Base-by-base conservation (phyloP, 2,888 invertebrate genomes). In the Heptascelio sp. region DNA sequence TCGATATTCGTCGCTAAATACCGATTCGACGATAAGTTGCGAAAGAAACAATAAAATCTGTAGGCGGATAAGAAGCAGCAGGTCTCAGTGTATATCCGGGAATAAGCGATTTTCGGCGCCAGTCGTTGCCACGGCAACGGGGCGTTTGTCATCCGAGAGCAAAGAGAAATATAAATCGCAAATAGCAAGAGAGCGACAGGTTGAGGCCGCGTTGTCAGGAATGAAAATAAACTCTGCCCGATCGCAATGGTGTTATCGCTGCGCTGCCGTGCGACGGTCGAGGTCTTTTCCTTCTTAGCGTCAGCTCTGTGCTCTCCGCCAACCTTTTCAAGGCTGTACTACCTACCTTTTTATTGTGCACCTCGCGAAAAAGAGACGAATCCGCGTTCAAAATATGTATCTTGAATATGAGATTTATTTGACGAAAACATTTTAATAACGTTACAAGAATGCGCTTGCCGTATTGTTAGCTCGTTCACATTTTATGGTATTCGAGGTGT, bases 81-180 rank as follows among this genome's bases (percentile, higher is more conserved):
- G 34, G 51, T 19, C n/a, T 53, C 37, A 25, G 11, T 43, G 53
- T 25, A 37, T 17, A 55, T 71, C n/a, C 30, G n/a, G 60, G 60
- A 67, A 46, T 65, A 72, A 80, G 70, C 80, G 80, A 77, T 80
- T 76, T 85, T 80, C 76, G 72, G 68, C 65, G 68, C 70, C 40
- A 64, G 11, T 30, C 62, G 68, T 79, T 70, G 64, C 62, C 79
- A 76, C 77, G 78, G 49, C 57, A 30, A 82, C 65, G 64, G 17
- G 53, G 65, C 76, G 79, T 82, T 80, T 77, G 84, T 82, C 80
- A 80, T 77, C 70, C 73, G 72, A 82, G 68, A 76, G 82, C 64
- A 85, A 82, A 85, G 76, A 85, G 72, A 79, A 76, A 79, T 71
- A 72, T 76, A 80, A 82, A 76, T 85, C 76, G 70, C 80, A 82